These are phyloP conservation scores for Danaus chrysippus DNA, from an alignment of 2,888 invertebrate genomes.

Conservation along the genomic window DNA sequence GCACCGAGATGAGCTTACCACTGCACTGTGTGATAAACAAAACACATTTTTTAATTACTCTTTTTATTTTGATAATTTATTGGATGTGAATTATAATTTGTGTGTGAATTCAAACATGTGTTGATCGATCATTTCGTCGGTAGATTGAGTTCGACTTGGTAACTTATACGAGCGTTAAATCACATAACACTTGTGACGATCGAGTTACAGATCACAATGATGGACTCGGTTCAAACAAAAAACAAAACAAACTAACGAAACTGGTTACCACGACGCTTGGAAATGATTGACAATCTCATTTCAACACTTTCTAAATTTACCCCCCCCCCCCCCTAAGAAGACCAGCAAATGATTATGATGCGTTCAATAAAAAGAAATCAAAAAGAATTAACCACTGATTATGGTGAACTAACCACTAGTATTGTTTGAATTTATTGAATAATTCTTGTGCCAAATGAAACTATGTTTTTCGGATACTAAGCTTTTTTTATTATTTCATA, in stretches of 20 bases:
- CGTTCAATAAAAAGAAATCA: too few species aligned
- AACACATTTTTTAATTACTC: constrained; percentile 3
- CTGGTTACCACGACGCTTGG: constrained; percentile 59
- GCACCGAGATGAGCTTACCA: constrained; percentile 11
- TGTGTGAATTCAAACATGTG: too few species aligned
- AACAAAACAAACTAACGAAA: constrained; percentile 33
- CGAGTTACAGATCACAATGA: constrained; percentile 24
- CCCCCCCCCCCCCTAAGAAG: constrained; percentile 59
- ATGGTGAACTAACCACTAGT: too few species aligned
- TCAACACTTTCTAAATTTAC: constrained; percentile 35
- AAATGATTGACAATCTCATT: constrained; percentile 50
- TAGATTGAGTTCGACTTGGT: too few species aligned
- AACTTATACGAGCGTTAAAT: too few species aligned
- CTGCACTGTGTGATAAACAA: constrained; percentile 2
- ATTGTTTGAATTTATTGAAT: too few species aligned
- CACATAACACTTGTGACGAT: constrained; percentile 10
- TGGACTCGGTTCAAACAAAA: constrained; percentile 27
- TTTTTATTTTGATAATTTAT: background rate
- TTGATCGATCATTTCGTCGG: too few species aligned
- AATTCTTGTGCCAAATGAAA: too few species aligned
- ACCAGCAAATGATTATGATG: constrained; percentile 4
- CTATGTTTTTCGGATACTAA: too few species aligned
- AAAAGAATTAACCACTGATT: too few species aligned
- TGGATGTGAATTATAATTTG: too few species aligned
- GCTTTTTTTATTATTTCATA: too few species aligned